phyloP scores from a whole-genome alignment of 1,140 invertebrate genomes.

The Anoplophora glabripennis region DNA sequence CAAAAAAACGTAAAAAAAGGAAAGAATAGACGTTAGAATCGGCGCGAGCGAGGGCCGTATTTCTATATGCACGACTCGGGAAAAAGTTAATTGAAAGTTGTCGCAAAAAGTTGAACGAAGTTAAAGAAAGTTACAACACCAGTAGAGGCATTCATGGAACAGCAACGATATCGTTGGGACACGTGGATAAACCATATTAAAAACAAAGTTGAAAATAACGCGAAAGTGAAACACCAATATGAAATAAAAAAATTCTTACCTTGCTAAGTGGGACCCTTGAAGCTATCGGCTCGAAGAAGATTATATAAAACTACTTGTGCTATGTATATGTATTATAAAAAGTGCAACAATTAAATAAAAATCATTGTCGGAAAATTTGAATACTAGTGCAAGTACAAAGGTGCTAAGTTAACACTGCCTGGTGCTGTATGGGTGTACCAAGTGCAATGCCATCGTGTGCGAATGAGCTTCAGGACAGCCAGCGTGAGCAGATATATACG shows the following conservation, averaged over 20 bases:
- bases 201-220: no score
- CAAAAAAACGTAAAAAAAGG: no score
- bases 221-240: no score
- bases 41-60: no score
- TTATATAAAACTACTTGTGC: constrained; percentile 9
- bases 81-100: no score
- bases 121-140: no score
- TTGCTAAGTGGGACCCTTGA: constrained; percentile 1
- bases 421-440: neutral
- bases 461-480: neutral
- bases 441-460: constrained; percentile 9
- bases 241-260: constrained; percentile 3
- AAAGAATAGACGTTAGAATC: no score
- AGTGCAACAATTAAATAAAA: constrained; percentile 5
- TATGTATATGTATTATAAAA: neutral
- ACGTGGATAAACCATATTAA: no score
- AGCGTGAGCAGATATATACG: constrained; percentile 2
- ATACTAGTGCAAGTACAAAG: constrained; percentile 1
- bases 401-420: constrained; percentile 1
- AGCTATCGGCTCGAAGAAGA: neutral
- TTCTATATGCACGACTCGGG: no score
- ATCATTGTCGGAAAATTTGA: constrained; percentile 11
- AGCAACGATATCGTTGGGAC: no score
- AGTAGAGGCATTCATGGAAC: no score
- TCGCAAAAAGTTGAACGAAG: no score